A percentile compares a stretch with the other conserved stretches of the same genome.
Evolutionary conservation across 1,140 invertebrate genomes (phyloP).

Genomic region (Leptinotarsa defecta): DNA sequence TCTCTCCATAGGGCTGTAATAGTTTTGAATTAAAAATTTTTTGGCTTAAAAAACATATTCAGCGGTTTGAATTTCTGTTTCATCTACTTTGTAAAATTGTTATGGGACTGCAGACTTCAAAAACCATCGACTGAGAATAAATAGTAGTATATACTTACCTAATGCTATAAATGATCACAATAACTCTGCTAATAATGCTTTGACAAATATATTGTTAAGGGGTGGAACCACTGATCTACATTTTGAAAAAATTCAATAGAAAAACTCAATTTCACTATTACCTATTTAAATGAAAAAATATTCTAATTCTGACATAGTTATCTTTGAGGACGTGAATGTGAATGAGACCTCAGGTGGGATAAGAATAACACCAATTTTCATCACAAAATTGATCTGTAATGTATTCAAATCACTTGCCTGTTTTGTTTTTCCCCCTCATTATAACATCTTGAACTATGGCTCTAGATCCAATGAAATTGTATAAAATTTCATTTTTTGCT

Average conservation of each 20-base stretch:
- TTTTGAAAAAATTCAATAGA: neutral
- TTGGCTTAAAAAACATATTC: too few relatives aligned
- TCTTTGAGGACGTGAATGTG: too few relatives aligned
- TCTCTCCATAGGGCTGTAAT: too few relatives aligned
- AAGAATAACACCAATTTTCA: neutral
- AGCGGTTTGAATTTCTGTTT: too few relatives aligned
- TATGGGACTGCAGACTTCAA: too few relatives aligned
- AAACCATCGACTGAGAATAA: too few relatives aligned
- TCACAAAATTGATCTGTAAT: neutral
- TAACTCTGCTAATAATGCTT: too few relatives aligned
- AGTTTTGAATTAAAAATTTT: too few relatives aligned
- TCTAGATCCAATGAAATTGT: slow-evolving; percentile 60
- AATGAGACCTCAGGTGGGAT: neutral
- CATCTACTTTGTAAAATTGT: too few relatives aligned
- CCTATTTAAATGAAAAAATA: slow-evolving; percentile 4
- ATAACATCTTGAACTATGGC: slow-evolving; percentile 61
- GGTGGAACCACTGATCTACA: neutral
- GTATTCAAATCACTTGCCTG: slow-evolving; percentile 56
- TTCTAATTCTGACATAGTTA: slow-evolving; percentile 5
- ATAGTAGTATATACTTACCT: too few relatives aligned
- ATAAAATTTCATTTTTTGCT: slow-evolving; percentile 59
- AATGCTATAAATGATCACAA: too few relatives aligned
- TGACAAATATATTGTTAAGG: too few relatives aligned
- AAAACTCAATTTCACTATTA: slow-evolving; percentile 5
- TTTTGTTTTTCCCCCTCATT: slow-evolving; percentile 59